Base-by-base conservation (phyloP, 2,113 vertebrate species). In the Otis tarda region DNA sequence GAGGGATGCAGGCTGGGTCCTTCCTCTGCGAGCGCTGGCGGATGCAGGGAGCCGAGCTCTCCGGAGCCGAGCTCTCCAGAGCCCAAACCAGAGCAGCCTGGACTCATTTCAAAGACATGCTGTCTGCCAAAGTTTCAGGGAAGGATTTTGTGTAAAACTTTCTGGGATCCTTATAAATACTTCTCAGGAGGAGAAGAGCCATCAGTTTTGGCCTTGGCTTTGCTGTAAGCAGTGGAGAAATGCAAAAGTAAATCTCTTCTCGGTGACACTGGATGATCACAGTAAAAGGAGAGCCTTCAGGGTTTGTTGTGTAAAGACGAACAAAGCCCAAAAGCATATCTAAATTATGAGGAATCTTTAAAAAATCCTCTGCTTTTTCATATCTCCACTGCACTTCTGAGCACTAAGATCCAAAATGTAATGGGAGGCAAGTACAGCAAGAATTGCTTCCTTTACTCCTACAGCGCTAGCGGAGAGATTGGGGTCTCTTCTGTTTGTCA, bases 1-100 rank as follows among this genome's bases (percentile, higher is more conserved):
- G 74, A 35, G 45, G 37, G 63, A 63, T 7, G 37, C 37, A 37
- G 37, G 43, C 47, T 0, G 0, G 4, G 25, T 12, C 35, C 79
- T 79, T 63, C 28, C 63, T 75, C 50, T 52, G 2, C 31, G 7
- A 14, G 41, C 0, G 0, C 55, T 43, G 61, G 20, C n/a, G 57
- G 30, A 49, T 4, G 1, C n/a, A 49, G 21, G 53, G 24, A 78
- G 14, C 47, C 1, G 4, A 82, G 53, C 33, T 71, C 70, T 69
- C 65, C 57, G 33, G 50, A 83, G 55, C 35, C 56, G n/a, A n/a
- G 53, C 33, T 71, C 70, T 69, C 65, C 57, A 35, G 50, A 83
- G 55, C 35, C 56, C 59, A 56, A 56, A 70, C 30, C 33, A 81
- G 47, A 78, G 60, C 37, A 56, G 0, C 1, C 55, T 88, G 85